Percentiles rank a stretch among this genome's conserved stretches.
Conservation (phyloP, 2,888 invertebrate genomes). For the Halictus quadricinctus region DNA sequence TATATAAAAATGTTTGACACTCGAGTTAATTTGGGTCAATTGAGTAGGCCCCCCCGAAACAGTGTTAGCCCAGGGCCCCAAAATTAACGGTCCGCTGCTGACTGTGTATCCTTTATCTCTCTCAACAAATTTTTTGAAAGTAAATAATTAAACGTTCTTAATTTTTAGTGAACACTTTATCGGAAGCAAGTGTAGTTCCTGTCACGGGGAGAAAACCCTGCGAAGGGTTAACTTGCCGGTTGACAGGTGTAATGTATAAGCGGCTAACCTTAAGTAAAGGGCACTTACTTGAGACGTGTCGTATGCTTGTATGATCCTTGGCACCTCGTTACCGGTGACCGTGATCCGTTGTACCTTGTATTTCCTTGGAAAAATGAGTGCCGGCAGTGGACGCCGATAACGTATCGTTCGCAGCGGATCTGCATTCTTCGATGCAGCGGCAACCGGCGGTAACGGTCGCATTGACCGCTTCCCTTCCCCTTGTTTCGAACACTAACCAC, state of each 20-base stretch:
- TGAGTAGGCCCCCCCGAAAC: no score
- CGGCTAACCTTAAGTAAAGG: constrained; percentile 6
- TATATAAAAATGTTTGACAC: no score
- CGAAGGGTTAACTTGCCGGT: neutral
- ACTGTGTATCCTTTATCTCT: no score
- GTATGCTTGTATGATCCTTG: constrained; percentile 4
- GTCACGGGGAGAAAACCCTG: neutral
- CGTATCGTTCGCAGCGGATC: constrained; percentile 36
- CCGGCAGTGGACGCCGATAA: constrained; percentile 53
- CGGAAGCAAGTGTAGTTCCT: neutral
- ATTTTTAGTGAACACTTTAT: neutral
- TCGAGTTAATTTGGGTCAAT: no score
- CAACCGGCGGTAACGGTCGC: constrained; percentile 23
- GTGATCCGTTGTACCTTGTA: neutral
- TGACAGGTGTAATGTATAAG: neutral
- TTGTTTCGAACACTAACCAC: neutral
- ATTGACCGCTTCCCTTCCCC: constrained; percentile 10
- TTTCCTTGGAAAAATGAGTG: constrained; percentile 32
- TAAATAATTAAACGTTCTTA: neutral
- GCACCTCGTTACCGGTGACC: constrained; percentile 26
- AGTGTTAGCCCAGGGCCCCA: no score
- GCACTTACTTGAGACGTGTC: constrained; percentile 40
- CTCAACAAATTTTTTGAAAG: neutral
- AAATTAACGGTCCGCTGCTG: no score
- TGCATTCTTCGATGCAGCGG: constrained; percentile 53